A percentile compares a stretch with the other conserved stretches of the same genome.
These are phyloP conservation scores for Mesorhabditis belari DNA, from an alignment of 2,888 invertebrate species.

Conservation along the genomic window DNA sequence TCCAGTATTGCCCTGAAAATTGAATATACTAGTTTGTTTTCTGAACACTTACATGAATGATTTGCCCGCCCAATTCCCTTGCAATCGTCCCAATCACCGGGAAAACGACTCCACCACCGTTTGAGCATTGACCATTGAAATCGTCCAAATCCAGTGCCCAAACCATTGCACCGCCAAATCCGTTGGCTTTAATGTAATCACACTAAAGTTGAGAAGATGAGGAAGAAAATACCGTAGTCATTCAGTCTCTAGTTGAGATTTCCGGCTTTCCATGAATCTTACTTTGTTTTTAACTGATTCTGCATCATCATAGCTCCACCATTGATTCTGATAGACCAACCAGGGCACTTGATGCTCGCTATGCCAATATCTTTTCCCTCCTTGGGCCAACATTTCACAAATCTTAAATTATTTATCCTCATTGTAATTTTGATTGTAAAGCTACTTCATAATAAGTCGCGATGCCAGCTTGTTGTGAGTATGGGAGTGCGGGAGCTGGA, in stretches of 20 bases:
- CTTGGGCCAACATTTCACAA: slow-evolving; percentile 66
- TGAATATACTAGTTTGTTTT: no score
- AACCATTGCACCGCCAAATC: slow-evolving; percentile 38
- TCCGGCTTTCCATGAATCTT: neutral
- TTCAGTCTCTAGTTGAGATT: no score
- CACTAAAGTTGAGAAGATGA: slow-evolving; percentile 5
- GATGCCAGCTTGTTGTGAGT: slow-evolving; percentile 84
- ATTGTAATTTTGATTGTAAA: slow-evolving; percentile 1
- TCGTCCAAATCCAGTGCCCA: slow-evolving; percentile 45
- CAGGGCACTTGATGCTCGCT: slow-evolving; percentile 59
- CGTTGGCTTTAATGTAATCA: slow-evolving; percentile 23
- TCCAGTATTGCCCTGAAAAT: no score
- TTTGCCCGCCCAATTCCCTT: slow-evolving; percentile 14
- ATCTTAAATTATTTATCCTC: slow-evolving; percentile 6
- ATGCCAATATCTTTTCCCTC: slow-evolving; percentile 72
- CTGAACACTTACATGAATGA: slow-evolving; percentile 7
- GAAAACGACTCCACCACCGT: slow-evolving; percentile 12
- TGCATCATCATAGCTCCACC: slow-evolving; percentile 85
- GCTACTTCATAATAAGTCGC: slow-evolving; percentile 82
- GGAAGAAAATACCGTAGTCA: no score
- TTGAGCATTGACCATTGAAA: slow-evolving; percentile 37
- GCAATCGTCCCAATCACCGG: slow-evolving; percentile 28
- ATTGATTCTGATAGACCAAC: slow-evolving; percentile 68
- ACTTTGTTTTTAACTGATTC: slow-evolving; percentile 75
- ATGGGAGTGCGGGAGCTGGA: slow-evolving; percentile 77